A percentile compares a stretch with the other conserved stretches of the same genome.
Evolutionary conservation across 2,797 vertebrate species (phyloP).

Genomic region (Phalanger gymnotis): DNA sequence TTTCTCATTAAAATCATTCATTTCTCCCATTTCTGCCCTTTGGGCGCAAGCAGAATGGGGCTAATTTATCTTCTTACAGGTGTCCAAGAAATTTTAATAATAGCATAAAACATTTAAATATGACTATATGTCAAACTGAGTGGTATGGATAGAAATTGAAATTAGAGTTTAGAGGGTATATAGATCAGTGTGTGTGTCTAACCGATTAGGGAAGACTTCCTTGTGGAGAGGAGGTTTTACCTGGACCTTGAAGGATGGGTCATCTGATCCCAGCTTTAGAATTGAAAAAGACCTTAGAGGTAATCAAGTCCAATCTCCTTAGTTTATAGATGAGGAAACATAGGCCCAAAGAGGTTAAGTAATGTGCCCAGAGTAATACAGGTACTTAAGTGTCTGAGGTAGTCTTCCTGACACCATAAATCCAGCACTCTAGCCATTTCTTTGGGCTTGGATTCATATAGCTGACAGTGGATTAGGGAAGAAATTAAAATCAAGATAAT

Average conservation of each 20-base stretch:
- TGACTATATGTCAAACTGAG: not conserved
- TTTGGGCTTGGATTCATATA: not conserved
- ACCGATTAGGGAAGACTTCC: not conserved
- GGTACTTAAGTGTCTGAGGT: not conserved
- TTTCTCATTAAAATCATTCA: not conserved
- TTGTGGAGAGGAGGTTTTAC: not conserved
- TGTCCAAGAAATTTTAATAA: not conserved
- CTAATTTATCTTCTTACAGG: not conserved
- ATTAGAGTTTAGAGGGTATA: not conserved
- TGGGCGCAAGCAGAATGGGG: not conserved
- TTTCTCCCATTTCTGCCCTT: not conserved
- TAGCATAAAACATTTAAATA: not conserved
- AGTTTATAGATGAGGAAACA: not conserved
- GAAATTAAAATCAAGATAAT: not conserved
- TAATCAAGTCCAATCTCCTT: not conserved
- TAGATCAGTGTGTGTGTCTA: not conserved
- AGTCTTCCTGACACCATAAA: not conserved
- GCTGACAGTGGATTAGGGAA: not conserved
- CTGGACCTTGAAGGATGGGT: not conserved
- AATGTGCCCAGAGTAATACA: not conserved
- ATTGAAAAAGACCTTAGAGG: not conserved
- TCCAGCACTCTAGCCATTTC: not conserved
- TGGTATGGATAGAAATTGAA: not conserved
- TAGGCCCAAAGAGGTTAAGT: not conserved
- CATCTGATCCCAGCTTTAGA: not conserved